phyloP scores from a whole-genome alignment of 2,113 vertebrate species.

The Phrynocephalus versicolor region DNA sequence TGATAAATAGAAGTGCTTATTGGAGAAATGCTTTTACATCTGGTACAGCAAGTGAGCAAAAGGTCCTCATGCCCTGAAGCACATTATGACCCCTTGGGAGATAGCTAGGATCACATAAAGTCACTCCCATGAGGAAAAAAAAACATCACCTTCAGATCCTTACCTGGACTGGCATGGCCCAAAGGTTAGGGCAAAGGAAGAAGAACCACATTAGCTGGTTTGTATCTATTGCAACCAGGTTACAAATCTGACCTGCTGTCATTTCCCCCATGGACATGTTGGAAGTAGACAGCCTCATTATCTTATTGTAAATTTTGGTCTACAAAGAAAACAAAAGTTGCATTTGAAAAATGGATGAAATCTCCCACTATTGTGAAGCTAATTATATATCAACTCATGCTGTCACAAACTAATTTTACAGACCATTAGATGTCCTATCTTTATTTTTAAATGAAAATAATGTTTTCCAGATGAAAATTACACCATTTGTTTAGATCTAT shows the following conservation, averaged over 20 bases:
- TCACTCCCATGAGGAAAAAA: fast-evolving
- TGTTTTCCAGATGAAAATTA: neutral
- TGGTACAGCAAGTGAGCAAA: neutral
- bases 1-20: neutral
- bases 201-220: slow-evolving; percentile 99
- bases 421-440: neutral
- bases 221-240: slow-evolving; percentile 96
- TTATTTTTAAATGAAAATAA: neutral
- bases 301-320: slow-evolving; percentile 99
- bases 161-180: slow-evolving; percentile 98
- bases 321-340: slow-evolving; percentile 64
- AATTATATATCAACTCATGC: neutral
- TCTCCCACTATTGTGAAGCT: neutral
- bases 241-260: slow-evolving; percentile 96
- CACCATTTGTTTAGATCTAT: neutral
- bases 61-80: neutral
- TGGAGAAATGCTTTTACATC: no score
- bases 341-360: neutral
- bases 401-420: neutral
- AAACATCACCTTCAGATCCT: neutral
- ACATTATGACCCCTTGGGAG: neutral
- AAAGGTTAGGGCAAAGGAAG: slow-evolving; percentile 97
- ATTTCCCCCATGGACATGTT: slow-evolving; percentile 99
- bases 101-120: neutral
- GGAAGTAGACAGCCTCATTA: slow-evolving; percentile 95